phyloP scores from a whole-genome alignment of 2,113 vertebrate genomes.

The Etheostoma cragini region DNA sequence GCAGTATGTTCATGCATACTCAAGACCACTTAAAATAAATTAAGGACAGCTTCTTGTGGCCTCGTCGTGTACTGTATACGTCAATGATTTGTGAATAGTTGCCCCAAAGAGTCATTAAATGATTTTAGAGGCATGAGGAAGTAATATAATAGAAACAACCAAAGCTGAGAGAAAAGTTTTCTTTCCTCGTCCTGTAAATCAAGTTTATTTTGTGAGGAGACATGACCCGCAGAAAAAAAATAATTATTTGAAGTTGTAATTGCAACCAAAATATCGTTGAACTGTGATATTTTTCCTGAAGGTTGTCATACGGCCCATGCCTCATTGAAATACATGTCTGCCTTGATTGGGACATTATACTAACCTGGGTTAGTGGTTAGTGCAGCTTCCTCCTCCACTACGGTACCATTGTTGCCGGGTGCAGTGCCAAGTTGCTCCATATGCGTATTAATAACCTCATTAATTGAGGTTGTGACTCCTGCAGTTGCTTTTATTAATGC shows the following conservation, averaged over 20 bases:
- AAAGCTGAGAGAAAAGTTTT: too few relatives aligned
- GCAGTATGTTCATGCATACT: background rate
- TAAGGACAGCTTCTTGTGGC: background rate
- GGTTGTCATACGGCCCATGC: too few relatives aligned
- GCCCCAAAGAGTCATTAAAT: background rate
- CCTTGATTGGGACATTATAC: background rate
- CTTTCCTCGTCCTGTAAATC: background rate
- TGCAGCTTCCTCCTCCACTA: background rate
- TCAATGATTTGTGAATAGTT: background rate
- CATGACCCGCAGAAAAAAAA: background rate
- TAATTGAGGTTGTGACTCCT: background rate
- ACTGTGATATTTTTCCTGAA: too few relatives aligned
- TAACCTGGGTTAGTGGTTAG: slow-evolving; percentile 20
- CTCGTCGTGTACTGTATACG: background rate
- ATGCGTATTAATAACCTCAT: background rate
- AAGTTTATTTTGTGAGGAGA: background rate
- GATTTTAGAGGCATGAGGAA: background rate
- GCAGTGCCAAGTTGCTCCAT: background rate
- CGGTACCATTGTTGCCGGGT: background rate
- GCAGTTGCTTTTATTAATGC: background rate
- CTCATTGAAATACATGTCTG: background rate
- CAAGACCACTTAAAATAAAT: background rate
- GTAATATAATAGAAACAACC: background rate
- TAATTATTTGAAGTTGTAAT: too few relatives aligned
- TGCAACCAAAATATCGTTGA: too few relatives aligned